Percentiles rank a stretch among this genome's conserved stretches.
Evolutionary conservation across 2,113 vertebrate genomes (phyloP).

Genomic region (Stictonetta naevosa): DNA sequence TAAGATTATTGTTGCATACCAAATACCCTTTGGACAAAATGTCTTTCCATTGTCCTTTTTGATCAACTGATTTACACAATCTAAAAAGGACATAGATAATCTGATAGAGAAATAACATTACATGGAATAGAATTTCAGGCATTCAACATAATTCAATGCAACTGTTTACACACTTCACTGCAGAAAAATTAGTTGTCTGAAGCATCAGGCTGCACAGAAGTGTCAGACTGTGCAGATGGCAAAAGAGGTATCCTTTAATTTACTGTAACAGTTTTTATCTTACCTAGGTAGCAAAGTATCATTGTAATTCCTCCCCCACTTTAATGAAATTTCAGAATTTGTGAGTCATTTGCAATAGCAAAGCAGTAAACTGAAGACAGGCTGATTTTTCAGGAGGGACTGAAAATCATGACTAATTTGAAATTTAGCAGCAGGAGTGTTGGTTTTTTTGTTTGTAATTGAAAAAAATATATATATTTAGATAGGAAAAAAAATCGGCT

Average conservation of each 20-base stretch:
- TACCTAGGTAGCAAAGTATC: neutral
- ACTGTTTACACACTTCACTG: neutral
- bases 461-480: neutral
- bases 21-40: neutral
- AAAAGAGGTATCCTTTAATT: neutral
- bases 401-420: neutral
- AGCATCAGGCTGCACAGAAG: neutral
- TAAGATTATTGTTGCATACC: constrained; percentile 14
- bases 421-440: neutral
- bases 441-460: neutral
- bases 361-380: neutral
- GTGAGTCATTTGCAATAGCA: neutral
- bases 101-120: constrained; percentile 8
- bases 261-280: neutral
- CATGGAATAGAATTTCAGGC: neutral
- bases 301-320: neutral
- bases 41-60: constrained; percentile 23
- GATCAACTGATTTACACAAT: neutral
- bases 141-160: neutral
- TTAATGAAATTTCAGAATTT: neutral
- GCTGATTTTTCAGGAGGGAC: neutral
- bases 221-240: neutral
- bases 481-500: neutral
- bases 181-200: neutral
- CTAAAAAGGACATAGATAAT: neutral